phyloP scores from a whole-genome alignment of 2,888 invertebrate species.

The Agrochola lychnidis region DNA sequence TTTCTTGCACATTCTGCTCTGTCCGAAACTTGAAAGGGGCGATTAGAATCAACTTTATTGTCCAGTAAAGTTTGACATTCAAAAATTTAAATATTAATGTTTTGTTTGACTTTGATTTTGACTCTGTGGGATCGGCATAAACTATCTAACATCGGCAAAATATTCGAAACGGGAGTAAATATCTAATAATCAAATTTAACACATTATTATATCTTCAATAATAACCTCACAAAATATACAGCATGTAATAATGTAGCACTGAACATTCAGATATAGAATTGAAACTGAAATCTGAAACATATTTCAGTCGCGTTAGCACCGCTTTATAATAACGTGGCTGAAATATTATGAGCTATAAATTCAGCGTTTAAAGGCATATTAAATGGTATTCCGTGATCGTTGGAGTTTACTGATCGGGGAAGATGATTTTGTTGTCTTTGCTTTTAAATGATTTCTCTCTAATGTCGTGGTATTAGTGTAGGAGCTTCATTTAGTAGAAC shows the following conservation, averaged over 20 bases:
- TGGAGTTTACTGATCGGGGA: constrained; percentile 29
- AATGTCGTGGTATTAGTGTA: background rate
- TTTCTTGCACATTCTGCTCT: no score
- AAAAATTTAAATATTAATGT: no score
- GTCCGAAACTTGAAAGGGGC: no score
- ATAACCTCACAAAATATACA: constrained; percentile 17
- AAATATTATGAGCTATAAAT: constrained; percentile 55
- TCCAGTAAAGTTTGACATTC: no score
- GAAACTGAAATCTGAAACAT: constrained; percentile 54
- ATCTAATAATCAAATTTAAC: background rate
- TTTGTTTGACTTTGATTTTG: background rate
- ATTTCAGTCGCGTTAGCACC: constrained; percentile 47
- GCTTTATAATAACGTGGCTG: constrained; percentile 50
- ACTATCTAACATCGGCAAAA: background rate
- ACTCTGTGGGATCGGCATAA: no score
- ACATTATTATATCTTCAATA: constrained; percentile 32
- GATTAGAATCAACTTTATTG: no score
- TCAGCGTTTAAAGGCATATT: constrained; percentile 55
- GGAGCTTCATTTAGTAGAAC: background rate
- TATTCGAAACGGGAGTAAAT: background rate
- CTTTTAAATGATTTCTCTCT: background rate
- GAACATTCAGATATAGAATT: constrained; percentile 56
- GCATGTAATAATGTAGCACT: constrained; percentile 41
- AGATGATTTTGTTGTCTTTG: constrained; percentile 1
- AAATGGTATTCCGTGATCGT: constrained; percentile 46